Percentiles rank a stretch among this genome's conserved stretches.
Conservation (phyloP, 2,113 vertebrate genomes). For the Mastomys natalensis region DNA sequence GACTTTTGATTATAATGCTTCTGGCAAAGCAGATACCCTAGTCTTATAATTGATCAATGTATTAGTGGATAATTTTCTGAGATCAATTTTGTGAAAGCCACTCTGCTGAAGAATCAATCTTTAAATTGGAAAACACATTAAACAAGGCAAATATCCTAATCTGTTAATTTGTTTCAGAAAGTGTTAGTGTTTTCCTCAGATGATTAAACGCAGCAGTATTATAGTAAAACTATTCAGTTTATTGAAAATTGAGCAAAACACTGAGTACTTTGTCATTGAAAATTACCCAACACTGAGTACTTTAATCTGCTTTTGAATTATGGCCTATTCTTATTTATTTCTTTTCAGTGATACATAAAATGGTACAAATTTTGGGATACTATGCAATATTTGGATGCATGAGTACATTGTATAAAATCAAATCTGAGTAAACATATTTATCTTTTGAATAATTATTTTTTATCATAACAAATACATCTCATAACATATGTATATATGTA, state of each 20-base stretch:
- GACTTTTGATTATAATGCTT: not conserved
- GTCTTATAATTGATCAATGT: slow-evolving; percentile 27
- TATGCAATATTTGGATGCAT: not conserved
- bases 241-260: slow-evolving; percentile 12
- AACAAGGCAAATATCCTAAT: not conserved
- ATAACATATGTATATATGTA: not conserved
- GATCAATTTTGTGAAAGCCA: slow-evolving; percentile 19
- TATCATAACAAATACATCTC: slow-evolving; percentile 23
- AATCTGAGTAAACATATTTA: not conserved
- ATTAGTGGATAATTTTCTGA: not conserved
- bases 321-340: not conserved
- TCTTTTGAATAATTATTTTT: not conserved
- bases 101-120: not conserved
- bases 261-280: slow-evolving; percentile 19
- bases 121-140: not conserved
- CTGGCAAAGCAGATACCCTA: not conserved
- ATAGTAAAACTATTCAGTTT: not conserved
- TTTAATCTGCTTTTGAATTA: slow-evolving; percentile 33
- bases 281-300: not conserved
- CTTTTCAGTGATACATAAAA: not conserved
- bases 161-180: not conserved
- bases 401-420: not conserved
- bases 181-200: slow-evolving; percentile 2
- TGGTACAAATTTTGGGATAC: not conserved
- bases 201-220: not conserved